Evolutionary conservation across 2,797 vertebrate genomes (phyloP), one percentile per base, ranked within the genome.

Genomic region (Jordanella pulchra): DNA sequence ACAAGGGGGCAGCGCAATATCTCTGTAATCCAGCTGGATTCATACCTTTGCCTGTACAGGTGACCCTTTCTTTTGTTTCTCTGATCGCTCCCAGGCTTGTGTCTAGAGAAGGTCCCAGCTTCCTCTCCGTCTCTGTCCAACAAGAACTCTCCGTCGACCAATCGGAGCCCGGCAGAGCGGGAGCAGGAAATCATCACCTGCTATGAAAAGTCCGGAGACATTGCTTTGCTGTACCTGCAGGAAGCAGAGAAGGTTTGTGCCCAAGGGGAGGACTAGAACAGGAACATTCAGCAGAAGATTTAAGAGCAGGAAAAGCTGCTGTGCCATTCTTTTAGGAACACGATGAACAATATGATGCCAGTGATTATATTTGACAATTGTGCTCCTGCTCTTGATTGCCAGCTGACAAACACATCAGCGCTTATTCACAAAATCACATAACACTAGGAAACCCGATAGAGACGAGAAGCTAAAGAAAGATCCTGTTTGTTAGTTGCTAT

Each of bases 121-220:
- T 79, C 63, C 61, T 92, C 91, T 3, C 89, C 91, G 0, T 81
- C 83, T 66, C 77, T 88, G 18, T 88, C 85, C 77, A 92, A 92
- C 86, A 85, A 66, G 83, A 98, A 97, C 79, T 65, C 97, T 63
- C 97, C 97, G 3, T 76, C 77, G 0, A 95, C 95, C 76, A 96
- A 95, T 75, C 95, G 93, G 76, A 93, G 89, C 3, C 71, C 50
- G 45, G 72, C 89, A 48, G 96, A 97, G 58, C 93, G 88, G 21
- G 97, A 99, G 1, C 96, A 97, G 89, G 97, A 99, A 23, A 95
- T 99, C 73, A 95, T 99, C 90, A 97, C 93, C 0, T 99, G 98
- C 88, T 99, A 99, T 0, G 98, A 99, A 90, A 99, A 99, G 79
- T 96, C 98, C 3, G 98, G 98, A 81, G 98, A 99, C 92, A 99